Evolutionary conservation across 2,113 vertebrate species (phyloP), one percentile per base, ranked within the genome.

Genomic region (Lanius ludovicianus): DNA sequence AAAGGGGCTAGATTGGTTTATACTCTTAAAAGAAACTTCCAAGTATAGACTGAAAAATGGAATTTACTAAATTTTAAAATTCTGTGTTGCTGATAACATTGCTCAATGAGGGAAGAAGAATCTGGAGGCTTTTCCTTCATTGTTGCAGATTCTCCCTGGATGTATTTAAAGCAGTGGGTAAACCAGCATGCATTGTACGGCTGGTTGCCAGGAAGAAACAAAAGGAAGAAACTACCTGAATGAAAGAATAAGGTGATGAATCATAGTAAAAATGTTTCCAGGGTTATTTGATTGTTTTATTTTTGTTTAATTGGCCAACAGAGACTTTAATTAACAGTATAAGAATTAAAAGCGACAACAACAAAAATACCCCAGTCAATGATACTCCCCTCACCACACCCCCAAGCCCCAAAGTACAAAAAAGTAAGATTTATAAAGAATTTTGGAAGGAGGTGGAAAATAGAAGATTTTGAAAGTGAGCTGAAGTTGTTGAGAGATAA

Each of bases 151-250:
- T 71, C 30, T 73, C 15, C 3, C 7, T 7, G 7, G 37, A 10
- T 28, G n/a, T 39, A 17, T 27, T 22, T 35, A 42, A 78, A 80
- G 24, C 1, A 0, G 7, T 28, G 18, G 14, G 7, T 65, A 31
- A 90, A 49, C 6, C 10, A 47, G 30, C 6, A 25, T 1, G 14
- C 4, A 20, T 20, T 0, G 0, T 47, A 21, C 27, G 65, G 13
- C 42, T 70, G 47, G 31, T 24, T 62, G 7, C 37, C 19, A 67
- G 39, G 39, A 55, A 76, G 39, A 46, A 74, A 50, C 6, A 74
- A 62, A 68, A 64, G 35, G 42, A 56, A 74, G 42, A 44, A 71
- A 49, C 7, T 71, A 63, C 5, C 13, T 49, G 16, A 62, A 60
- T 39, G 25, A 84, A 92, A 82, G 20, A 80, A 55, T 28, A 44